phyloP scores from a whole-genome alignment of 2,113 vertebrate species.

The Hoplias malabaricus region DNA sequence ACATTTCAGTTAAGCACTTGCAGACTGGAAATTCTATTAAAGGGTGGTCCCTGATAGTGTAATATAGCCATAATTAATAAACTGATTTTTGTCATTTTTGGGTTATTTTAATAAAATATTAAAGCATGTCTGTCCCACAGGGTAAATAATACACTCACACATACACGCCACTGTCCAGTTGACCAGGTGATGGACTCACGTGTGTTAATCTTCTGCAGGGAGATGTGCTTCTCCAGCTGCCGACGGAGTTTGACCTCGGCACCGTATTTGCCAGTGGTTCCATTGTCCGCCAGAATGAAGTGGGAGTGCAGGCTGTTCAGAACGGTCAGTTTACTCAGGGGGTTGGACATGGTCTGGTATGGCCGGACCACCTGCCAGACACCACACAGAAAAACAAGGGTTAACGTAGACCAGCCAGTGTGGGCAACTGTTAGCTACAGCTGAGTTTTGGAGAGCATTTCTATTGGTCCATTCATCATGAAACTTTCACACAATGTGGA shows the following conservation, averaged over 20 bases:
- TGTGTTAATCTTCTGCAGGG: slow-evolving; percentile 98
- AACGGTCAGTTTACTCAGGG: slow-evolving; percentile 95
- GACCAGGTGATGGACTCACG: slow-evolving; percentile 78
- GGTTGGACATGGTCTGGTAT: slow-evolving; percentile 99
- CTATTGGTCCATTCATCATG: too few species aligned
- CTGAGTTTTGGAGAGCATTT: too few species aligned
- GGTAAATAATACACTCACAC: neutral
- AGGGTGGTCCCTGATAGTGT: too few species aligned
- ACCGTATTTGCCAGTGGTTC: slow-evolving; percentile 96
- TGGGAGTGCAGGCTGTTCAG: slow-evolving; percentile 98
- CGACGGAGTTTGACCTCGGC: slow-evolving; percentile 95
- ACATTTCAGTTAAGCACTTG: too few species aligned
- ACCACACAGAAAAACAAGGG: neutral
- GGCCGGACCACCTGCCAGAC: slow-evolving; percentile 88
- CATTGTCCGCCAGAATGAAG: slow-evolving; percentile 98
- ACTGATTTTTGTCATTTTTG: neutral
- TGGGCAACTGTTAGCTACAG: too few species aligned
- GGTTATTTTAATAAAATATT: too few species aligned
- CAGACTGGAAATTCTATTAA: too few species aligned
- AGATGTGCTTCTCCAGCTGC: slow-evolving; percentile 97
- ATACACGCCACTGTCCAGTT: neutral
- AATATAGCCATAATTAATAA: too few species aligned
- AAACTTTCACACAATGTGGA: too few species aligned
- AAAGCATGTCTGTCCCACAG: neutral
- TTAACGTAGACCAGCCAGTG: too few species aligned